Base-by-base conservation (phyloP, 2,797 vertebrate species). In the Passerculus sandwichensis region DNA sequence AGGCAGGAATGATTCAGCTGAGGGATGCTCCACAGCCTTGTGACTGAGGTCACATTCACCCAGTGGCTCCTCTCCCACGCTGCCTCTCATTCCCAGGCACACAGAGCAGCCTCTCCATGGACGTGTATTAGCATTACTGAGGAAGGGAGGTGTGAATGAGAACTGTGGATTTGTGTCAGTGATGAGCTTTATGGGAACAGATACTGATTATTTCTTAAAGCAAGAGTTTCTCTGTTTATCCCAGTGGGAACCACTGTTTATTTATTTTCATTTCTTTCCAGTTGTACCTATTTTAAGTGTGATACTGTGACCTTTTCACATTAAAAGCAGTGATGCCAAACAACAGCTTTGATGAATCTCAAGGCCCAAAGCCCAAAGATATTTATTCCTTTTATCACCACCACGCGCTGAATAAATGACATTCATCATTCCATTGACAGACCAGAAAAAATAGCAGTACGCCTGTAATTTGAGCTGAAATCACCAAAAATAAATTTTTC, bases 61-160 rank as follows among this genome's bases (percentile, higher is more conserved):
- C 59, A 79, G n/a, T 5, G 30, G 16, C n/a, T 93, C 9, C 36
- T 80, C 47, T 88, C 71, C 56, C 74, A 94, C 1, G 0, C 53
- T 65, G 57, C 5, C 36, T 77, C 16, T 42, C 2, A 1, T 53
- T 93, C 51, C 66, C 44, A 70, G 36, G 51, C 40, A 5, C 27
- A 40, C 9, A 40, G 54, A n/a, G 10, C 27, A 15, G 10, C 13
- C 47, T 73, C 66, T 59, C 44, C 36, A 25, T 4, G 40, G 40
- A 23, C 16, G 3, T 45, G 54, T 48, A 9, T 32, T 22, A 38
- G 16, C 40, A 45, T 0, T 1, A 29, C 13, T 38, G 29, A 59
- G 44, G 22, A 88, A 47, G 38, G 13, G 51, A 89, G 51, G 27
- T 60, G 59, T 0, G 0, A 81, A 40, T 48, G n/a, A 69, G 50